Evolutionary conservation across 2,797 vertebrate genomes (phyloP), one percentile per base, ranked within the genome.

Genomic region (Eulemur rubriventer): DNA sequence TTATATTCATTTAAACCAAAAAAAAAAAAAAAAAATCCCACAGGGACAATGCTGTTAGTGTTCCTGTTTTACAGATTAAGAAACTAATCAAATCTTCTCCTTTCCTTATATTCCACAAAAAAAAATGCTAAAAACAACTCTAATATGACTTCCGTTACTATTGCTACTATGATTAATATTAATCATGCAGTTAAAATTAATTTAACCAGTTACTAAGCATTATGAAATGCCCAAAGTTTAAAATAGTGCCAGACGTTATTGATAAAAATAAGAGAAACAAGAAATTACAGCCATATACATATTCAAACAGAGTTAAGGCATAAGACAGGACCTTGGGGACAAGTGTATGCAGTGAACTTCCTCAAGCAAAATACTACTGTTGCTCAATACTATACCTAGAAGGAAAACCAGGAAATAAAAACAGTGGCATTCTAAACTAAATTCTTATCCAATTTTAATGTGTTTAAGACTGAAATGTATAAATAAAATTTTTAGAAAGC

Each of bases 331-430:
- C 35, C 33, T 30, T 86, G 69, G 57, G 26, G 76, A 43, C 8
- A 73, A 82, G 1, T 20, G 9, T 7, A 65, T 50, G 38, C 6
- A 33, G 4, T 6, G 24, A 59, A 16, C 50, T 79, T 89, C 73
- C 33, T 55, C 72, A 89, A 92, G 33, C 50, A 59, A 86, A 92
- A 76, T 63, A 57, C 22, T 13, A 1, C 20, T 79, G 26, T 30
- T 80, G 30, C 6, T 80, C 6, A 10, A 57, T 22, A 10, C 1
- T 84, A 14, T 65, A 50, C 17, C 70, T 79, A 89, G 52, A 91
- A 85, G 14, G 22, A 43, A 84, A 87, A 55, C 41, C 13, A 96
- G 28, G 78, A 94, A 95, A 80, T 88, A 63, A 95, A 95, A 63
- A 70, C 2, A 50, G 33, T 46, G 7, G 20, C 33, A 50, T 65